phyloP scores from a whole-genome alignment of 37 sponge, comb jelly and placozoan genomes.

The Spongilla lacustris region DNA sequence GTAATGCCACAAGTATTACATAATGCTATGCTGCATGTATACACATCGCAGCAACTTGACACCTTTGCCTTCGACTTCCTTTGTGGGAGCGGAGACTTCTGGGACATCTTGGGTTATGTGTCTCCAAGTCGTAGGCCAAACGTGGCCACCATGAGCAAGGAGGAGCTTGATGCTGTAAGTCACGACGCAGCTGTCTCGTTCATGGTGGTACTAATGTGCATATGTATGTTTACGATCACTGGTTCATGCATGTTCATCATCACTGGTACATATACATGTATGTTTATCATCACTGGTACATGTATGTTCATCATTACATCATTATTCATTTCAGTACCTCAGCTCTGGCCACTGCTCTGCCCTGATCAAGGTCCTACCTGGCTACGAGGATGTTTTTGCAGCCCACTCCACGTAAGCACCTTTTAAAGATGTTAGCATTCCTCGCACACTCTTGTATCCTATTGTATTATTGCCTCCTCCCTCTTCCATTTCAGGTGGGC shows the following conservation, averaged over 20 bases:
- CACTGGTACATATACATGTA: no score
- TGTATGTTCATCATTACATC: no score
- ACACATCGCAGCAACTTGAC: constrained; percentile 33
- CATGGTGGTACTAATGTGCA: no score
- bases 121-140: constrained; percentile 29
- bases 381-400: constrained; percentile 56
- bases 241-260: no score
- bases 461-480: background rate
- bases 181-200: background rate
- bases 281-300: no score
- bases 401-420: constrained; percentile 47
- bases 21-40: no score
- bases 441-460: background rate
- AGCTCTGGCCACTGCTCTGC: constrained; percentile 44
- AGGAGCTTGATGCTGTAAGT: constrained; percentile 30
- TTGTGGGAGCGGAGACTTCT: constrained; percentile 52
- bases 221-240: no score
- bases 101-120: constrained; percentile 39
- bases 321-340: background rate
- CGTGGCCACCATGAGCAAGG: constrained; percentile 19
- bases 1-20: constrained; percentile 5
- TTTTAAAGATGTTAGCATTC: no score
- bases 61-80: constrained; percentile 64
- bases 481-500: constrained; percentile 39
- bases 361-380: constrained; percentile 66